Conservation (phyloP, 2,888 invertebrate genomes). For the Choreutis nemorana region DNA sequence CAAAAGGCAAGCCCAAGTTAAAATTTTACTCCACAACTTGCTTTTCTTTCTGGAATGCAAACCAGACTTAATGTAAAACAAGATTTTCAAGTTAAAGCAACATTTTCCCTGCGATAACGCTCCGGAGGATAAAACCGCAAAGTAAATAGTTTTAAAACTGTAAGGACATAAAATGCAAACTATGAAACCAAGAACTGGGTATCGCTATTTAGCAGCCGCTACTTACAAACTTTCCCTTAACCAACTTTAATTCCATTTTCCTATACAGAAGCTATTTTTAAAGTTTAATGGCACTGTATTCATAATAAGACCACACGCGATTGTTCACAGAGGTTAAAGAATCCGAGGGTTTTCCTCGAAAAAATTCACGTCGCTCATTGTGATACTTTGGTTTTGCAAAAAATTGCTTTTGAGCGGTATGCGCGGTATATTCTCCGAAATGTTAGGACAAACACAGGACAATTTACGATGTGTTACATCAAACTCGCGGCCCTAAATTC, state of each 20-base stretch:
- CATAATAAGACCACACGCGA: constrained; percentile 65
- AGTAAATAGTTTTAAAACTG: too few relatives aligned
- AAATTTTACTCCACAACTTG: too few relatives aligned
- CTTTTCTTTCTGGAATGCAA: too few relatives aligned
- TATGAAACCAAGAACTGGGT: constrained; percentile 29
- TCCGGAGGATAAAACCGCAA: too few relatives aligned
- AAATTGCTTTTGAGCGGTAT: constrained; percentile 53
- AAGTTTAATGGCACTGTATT: constrained; percentile 27
- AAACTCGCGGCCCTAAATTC: constrained; percentile 44
- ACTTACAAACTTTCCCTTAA: constrained; percentile 34
- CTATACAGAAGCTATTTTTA: constrained; percentile 17
- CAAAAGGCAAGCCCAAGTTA: too few relatives aligned
- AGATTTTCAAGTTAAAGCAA: too few relatives aligned
- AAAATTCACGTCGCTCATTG: constrained; percentile 46
- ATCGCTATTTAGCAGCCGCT: constrained; percentile 34
- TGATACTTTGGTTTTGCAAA: constrained; percentile 50
- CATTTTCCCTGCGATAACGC: too few relatives aligned
- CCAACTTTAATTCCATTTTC: constrained; percentile 20
- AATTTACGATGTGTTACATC: constrained; percentile 54
- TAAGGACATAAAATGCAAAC: constrained; percentile 8
- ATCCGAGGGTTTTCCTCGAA: constrained; percentile 53
- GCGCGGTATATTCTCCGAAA: constrained; percentile 47
- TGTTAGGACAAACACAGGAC: constrained; percentile 36
- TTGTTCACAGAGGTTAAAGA: constrained; percentile 44
- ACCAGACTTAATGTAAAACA: too few relatives aligned